Evolutionary conservation across 2,888 invertebrate genomes (phyloP).

Genomic region (Limnephilus marmoratus): DNA sequence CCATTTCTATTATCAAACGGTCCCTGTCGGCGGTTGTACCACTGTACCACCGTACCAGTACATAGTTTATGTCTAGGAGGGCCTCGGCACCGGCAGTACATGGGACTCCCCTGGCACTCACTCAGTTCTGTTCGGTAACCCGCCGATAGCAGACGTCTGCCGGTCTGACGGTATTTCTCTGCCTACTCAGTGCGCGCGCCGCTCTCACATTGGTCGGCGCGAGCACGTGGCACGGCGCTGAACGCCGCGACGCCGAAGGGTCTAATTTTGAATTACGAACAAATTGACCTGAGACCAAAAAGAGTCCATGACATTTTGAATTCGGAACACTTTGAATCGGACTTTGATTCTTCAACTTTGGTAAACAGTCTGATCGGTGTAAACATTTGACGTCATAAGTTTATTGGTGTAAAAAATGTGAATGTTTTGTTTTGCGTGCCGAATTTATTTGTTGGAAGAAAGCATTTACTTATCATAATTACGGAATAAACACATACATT

Average conservation of each 20-base stretch:
- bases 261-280: constrained; percentile 44
- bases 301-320: not conserved
- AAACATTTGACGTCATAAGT: not conserved
- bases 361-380: not conserved
- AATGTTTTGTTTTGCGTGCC: not conserved
- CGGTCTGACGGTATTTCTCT: constrained; percentile 26
- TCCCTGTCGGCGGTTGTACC: constrained; percentile 1
- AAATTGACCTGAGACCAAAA: not conserved
- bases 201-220: constrained; percentile 41
- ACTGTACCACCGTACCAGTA: constrained; percentile 2
- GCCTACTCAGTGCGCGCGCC: constrained; percentile 42
- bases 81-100: not conserved
- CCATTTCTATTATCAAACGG: not conserved
- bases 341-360: not conserved
- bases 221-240: constrained; percentile 38
- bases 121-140: constrained; percentile 52
- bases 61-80: not conserved
- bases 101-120: too few relatives aligned
- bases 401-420: not conserved
- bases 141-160: constrained; percentile 54
- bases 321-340: not conserved
- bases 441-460: not conserved
- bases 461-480: not conserved
- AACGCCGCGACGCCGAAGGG: constrained; percentile 15
- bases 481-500: too few relatives aligned